Evolutionary conservation across 2,888 invertebrate species (phyloP), one percentile per base, ranked within the genome.

Genomic region (Pyrrhia umbra): DNA sequence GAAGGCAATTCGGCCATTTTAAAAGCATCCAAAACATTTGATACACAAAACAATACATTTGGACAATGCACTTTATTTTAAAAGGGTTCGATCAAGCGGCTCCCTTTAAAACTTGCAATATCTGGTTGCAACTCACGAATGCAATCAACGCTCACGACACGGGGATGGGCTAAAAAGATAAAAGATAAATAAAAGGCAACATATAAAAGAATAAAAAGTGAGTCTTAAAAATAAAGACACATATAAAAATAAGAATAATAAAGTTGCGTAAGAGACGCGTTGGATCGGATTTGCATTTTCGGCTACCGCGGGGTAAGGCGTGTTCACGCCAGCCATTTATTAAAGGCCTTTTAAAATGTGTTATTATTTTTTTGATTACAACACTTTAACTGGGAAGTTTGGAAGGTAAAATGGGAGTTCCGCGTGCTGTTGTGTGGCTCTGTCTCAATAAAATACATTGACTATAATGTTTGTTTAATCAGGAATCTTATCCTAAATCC

Each of bases 31-130:
- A 49, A 65, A 52, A 55, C 25, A 57, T 40, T 66, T 49, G 39
- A 43, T 30, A 46, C 27, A 61, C 43, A 58, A 79, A 76, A 79
- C 79, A 79, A 79, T 77, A 47, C 62, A 40, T 13, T 37, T 49
- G 52, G 52, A 75, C 75, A 68, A 76, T 70, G 72, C 60, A 63
- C 63, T 55, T 72, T 68, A 66, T 77, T 70, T 85, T 88, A 89
- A 91, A 89, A 90, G 88, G 86, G 85, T 87, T 91, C 88, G 84
- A 88, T 90, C 87, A 88, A 76, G 90, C 91, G 90, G 91, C 84
- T 39, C 50, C 62, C 62, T 84, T 90, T 85, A 83, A 90, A 91
- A 89, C 86, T 86, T 88, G 89, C 88, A 89, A 90, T 91, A 92
- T 92, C 90, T 87, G 75, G 71, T 68, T 71, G 79, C 82, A 77